Base-by-base conservation (phyloP, 1,140 invertebrate species). In the Drosophila micromelanica region DNA sequence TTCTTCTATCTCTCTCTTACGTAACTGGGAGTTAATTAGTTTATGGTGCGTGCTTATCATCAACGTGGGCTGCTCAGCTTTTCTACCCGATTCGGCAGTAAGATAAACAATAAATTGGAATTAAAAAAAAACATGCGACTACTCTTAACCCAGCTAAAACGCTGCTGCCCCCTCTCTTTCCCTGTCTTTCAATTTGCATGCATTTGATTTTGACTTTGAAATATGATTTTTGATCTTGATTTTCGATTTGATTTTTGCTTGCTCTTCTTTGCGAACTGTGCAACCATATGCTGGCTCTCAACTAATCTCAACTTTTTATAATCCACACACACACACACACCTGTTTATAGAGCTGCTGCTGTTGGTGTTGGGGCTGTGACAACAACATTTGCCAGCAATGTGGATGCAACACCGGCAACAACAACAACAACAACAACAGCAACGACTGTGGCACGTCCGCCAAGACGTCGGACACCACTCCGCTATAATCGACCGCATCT, bases 401-500 rank as follows among this genome's bases (percentile, higher is more conserved):
- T 12, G 46, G 62, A 52, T 13, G 70, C 17, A 9, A 48, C 27
- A 27, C 27, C 1, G 27, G 27, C 54, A 45, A 12, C 51, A 12
- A 54, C 57, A 49, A 52, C 54, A 9, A 40, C 20, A 48, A 49
- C 20, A 13, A 20, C 46, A 12, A 60, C 23, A 9, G 72, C 45
- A 9, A 71, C 38, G 2, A 56, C 57, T 48, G 84, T 74, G 52
- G 81, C 68, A 37, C 68, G 67, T 35, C 84, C 84, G 27, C 78
- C 78, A 0, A 13, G 82, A 27, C 55, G 84, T 38, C 82, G 82
- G 43, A 86, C 82, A 1, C 82, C 84, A 3, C 49, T 78, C 17
- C 64, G 64, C 11, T 87, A 57, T 35, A 87, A 79, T 45, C 84
- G 79, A 4, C 82, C 82, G 4, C 82, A 87, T 48, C 35, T 87